Evolutionary conservation across 2,888 invertebrate species (phyloP), one percentile per base, ranked within the genome.

Genomic region (Aphidius colemani): DNA sequence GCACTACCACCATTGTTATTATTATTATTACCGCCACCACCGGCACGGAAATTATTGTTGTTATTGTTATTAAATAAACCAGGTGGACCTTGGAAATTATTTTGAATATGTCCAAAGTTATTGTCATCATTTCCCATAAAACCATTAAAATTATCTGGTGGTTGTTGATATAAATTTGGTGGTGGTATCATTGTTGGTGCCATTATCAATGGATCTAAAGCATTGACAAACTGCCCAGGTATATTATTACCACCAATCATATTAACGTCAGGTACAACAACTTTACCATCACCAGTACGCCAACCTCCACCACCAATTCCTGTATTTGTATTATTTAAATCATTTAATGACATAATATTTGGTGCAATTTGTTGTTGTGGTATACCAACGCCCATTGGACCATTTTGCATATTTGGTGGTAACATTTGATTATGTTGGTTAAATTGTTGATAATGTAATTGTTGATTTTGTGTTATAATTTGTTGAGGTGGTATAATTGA

Each of bases 271-370:
- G 81, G 70, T 62, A 80, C 72, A 6, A 75, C 83, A 72, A 84
- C 85, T 80, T 85, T 85, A 77, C 85, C 85, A 81, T 79, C 83
- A 72, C 78, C 86, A 71, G 71, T 86, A 82, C 74, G 84, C 82
- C 79, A 86, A 73, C 83, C 80, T 63, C 83, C 83, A 53, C 78
- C 61, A 7, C 48, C 48, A 13, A 61, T 49, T 18, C 18, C 76
- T 13, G 75, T 71, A 44, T 72, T 30, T 30, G 30, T 30, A 30
- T 30, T 30, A 30, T 30, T 30, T 5, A 30, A 5, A 0, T 30
- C 30, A 30, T 75, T 73, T 67, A 79, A 70, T 8, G 75, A 75
- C 72, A 78, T 73, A 69, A 74, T 71, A 10, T 71, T 67, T 40
- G 71, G 74, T 56, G 67, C 63, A 71, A 73, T 70, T 44, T 64